Conservation (phyloP, 2,113 vertebrate genomes). For the Passer domesticus region DNA sequence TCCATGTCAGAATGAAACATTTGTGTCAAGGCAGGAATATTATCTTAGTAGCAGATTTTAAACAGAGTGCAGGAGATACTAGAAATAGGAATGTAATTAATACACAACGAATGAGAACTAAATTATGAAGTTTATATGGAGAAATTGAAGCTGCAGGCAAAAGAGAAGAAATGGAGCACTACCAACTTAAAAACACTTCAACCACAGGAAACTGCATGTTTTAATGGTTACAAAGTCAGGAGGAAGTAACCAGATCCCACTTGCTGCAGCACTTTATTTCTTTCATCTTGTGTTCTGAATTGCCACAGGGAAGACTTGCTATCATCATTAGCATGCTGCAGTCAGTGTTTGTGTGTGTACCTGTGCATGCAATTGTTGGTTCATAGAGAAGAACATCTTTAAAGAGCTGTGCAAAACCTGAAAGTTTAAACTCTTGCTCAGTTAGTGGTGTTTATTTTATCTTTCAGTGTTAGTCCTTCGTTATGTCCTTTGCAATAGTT, state of each 20-base stretch:
- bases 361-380: fast-evolving
- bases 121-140: neutral
- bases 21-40: neutral
- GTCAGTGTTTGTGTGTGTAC: neutral
- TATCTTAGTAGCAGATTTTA: neutral
- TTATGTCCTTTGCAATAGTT: neutral
- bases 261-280: neutral
- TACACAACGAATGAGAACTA: neutral
- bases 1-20: neutral
- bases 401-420: neutral
- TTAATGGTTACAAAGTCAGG: neutral
- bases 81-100: neutral
- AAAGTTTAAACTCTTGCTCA: neutral
- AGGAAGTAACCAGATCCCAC: neutral
- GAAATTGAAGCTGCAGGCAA: neutral
- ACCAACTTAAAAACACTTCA: neutral
- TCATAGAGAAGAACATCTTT: neutral
- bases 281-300: neutral
- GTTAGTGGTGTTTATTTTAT: neutral
- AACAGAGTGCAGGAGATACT: neutral
- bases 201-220: neutral
- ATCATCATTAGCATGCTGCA: neutral
- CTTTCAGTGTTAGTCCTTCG: neutral
- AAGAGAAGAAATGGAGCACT: neutral
- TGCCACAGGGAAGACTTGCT: neutral